Evolutionary conservation across 2,888 invertebrate genomes (phyloP), one percentile per base, ranked within the genome.

Genomic region (Philaethria dido): DNA sequence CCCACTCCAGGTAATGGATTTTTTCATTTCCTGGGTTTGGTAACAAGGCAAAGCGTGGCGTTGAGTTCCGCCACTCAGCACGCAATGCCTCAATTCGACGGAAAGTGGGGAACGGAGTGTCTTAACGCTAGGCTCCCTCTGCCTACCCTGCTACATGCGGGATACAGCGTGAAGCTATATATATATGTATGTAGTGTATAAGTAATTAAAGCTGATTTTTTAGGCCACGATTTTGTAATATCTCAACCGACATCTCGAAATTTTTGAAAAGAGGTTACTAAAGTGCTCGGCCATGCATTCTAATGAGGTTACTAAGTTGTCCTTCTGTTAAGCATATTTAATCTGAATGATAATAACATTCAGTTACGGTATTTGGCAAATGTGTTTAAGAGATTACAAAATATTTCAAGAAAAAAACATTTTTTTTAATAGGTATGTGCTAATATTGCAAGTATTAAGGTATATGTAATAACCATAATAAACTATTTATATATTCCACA

Each of bases 251-350:
- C 2, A 42, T 11, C 47, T 48, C 20, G 39, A 29, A 39, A 39
- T 55, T 57, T 47, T 60, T 44, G 52, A 69, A 66, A 36, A 42
- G n/a, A 55, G 14, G 25, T 48, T 54, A 60, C 67, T 52, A n/a
- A 45, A 61, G 45, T 64, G 44, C 50, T 69, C 36, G 33, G 33
- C 29, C 50, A 42, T 45, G 42, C 52, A 16, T 11, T 39, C 42
- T 62, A 47, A 63, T 52, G 54, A 63, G 59, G 60, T 39, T 62
- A 36, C 14, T 18, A 29, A 48, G 50, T 54, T 64, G 60, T 60
- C 50, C 59, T 65, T 60, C 59, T 29, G 29, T 64, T 42, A n/a
- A 55, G 36, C 39, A 59, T 25, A 42, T 59, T 64, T 48, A 50
- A 60, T 50, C 22, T 59, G 13, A 50, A 50, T 25, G 39, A 48